Evolutionary conservation across 2,888 invertebrate species (phyloP).

Genomic region (Acanthosoma haemorrhoidale): DNA sequence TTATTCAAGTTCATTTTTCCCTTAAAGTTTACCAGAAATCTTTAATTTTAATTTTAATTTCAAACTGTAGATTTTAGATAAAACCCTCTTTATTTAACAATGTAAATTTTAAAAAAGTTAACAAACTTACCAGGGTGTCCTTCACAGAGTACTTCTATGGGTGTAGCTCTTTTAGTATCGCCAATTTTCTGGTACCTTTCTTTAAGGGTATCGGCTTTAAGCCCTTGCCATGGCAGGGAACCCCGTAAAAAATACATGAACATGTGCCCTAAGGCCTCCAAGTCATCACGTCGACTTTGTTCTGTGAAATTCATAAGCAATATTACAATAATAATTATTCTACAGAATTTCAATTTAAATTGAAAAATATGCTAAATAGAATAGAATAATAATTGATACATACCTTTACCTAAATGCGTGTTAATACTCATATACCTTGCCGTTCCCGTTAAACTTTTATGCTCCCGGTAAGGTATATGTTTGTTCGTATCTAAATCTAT

Average conservation of each 20-base stretch:
- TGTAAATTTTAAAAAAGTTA: too few species aligned
- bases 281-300: conserved; percentile 97
- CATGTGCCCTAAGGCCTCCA: conserved; percentile 99
- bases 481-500: conserved; percentile 99
- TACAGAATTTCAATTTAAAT: background rate
- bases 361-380: background rate
- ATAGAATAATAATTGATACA: conserved; percentile 39
- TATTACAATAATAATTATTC: conserved; percentile 16
- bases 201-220: conserved; percentile 98
- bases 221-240: conserved; percentile 99
- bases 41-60: too few species aligned
- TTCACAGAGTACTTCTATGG: conserved; percentile 82
- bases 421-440: conserved; percentile 99
- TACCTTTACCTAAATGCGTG: conserved; percentile 98
- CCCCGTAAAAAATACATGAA: conserved; percentile 99
- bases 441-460: conserved; percentile 99
- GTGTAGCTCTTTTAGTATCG: conserved; percentile 98
- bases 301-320: conserved; percentile 56
- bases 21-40: too few species aligned
- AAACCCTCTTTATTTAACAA: too few species aligned
- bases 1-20: too few species aligned
- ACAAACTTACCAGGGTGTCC: conserved; percentile 55
- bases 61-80: too few species aligned
- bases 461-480: conserved; percentile 99
- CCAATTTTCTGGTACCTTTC: conserved; percentile 99